Conservation (phyloP, 1,140 invertebrate species). For the Ips nitidus region DNA sequence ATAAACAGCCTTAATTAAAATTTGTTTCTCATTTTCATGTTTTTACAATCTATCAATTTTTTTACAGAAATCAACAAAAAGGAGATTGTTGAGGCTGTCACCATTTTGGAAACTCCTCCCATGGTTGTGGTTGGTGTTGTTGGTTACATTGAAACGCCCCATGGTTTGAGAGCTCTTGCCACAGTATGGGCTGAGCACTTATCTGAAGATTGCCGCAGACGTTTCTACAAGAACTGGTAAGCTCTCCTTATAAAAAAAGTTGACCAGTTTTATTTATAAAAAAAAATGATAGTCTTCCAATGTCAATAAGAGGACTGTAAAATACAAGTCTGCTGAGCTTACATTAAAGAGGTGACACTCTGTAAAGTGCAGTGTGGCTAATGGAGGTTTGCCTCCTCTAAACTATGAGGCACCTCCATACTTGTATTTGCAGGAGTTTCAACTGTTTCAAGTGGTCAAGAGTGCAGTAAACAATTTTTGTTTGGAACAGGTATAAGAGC, state of each 20-base stretch:
- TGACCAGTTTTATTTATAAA: not conserved
- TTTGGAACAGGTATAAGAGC: conserved; percentile 87
- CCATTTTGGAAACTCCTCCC: conserved; percentile 96
- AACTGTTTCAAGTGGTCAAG: not conserved
- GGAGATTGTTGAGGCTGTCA: conserved; percentile 98
- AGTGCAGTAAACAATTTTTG: not conserved
- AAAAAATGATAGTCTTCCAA: conserved; percentile 62
- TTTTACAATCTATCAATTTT: conserved; percentile 7
- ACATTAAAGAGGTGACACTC: conserved; percentile 14
- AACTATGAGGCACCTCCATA: conserved; percentile 58
- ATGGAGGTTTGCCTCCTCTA: conserved; percentile 64
- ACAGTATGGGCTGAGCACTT: conserved; percentile 99
- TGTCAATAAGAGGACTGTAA: conserved; percentile 63
- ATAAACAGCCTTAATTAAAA: too few relatives aligned
- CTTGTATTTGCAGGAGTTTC: conserved; percentile 54
- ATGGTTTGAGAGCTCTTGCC: conserved; percentile 90
- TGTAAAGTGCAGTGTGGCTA: conserved; percentile 29
- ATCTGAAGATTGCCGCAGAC: conserved; percentile 94
- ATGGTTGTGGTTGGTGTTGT: conserved; percentile 97
- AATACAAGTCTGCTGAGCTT: conserved; percentile 41
- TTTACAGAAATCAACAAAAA: conserved; percentile 96
- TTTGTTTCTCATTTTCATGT: not conserved
- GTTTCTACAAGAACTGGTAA: conserved; percentile 99
- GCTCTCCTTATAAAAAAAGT: conserved; percentile 23
- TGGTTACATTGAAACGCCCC: conserved; percentile 98